A percentile compares a stretch with the other conserved stretches of the same genome.
These are phyloP conservation scores for Dorcus hopei DNA, from an alignment of 2,888 invertebrate genomes.

Conservation along the genomic window DNA sequence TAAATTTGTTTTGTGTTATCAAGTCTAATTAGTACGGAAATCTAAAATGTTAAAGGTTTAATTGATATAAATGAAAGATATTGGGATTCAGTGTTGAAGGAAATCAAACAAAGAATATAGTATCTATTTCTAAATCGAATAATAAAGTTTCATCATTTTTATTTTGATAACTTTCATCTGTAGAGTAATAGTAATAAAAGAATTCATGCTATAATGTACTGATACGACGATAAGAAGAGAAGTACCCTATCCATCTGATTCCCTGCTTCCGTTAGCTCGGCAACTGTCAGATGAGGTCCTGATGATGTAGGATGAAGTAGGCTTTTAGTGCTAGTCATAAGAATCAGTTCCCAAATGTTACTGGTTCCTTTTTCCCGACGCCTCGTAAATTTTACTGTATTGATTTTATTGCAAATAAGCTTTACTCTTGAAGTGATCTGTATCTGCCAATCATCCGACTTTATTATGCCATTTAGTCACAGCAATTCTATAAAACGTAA, in stretches of 20 bases:
- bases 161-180: conserved; percentile 13
- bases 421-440: conserved; percentile 36
- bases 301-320: conserved; percentile 36
- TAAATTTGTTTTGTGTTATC: no score
- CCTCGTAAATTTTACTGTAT: conserved; percentile 46
- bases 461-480: conserved; percentile 26
- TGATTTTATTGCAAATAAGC: conserved; percentile 46
- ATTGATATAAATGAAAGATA: no score
- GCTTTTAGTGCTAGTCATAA: conserved; percentile 38
- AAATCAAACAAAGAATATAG: no score
- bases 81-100: no score
- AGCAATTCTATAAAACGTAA: conserved; percentile 5
- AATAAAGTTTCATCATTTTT: neutral
- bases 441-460: conserved; percentile 34
- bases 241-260: conserved; percentile 35
- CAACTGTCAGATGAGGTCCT: conserved; percentile 32
- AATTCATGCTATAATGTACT: conserved; percentile 14
- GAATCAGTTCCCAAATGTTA: conserved; percentile 35
- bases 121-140: no score
- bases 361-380: conserved; percentile 34
- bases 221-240: conserved; percentile 24
- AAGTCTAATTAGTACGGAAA: no score
- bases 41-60: no score
- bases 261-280: conserved; percentile 30
- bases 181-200: conserved; percentile 8